These are phyloP conservation scores for Paguma larvata DNA, from an alignment of 2,797 vertebrate genomes.

Conservation along the genomic window DNA sequence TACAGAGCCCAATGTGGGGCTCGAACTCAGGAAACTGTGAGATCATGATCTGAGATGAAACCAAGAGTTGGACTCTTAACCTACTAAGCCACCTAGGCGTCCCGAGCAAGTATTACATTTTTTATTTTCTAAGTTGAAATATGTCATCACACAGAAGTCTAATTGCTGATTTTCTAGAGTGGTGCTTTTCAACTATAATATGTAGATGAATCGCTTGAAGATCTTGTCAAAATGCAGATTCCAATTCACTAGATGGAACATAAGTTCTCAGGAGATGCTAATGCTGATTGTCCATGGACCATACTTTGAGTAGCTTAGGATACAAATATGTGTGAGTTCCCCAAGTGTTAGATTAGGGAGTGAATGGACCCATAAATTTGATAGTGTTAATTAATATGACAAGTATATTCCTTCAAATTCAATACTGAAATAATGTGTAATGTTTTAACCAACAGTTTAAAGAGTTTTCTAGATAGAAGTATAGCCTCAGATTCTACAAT, in stretches of 20 bases:
- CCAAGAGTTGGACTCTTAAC: too few species aligned
- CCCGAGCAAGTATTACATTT: background rate
- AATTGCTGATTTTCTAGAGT: background rate
- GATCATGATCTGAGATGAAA: too few species aligned
- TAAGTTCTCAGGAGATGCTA: background rate
- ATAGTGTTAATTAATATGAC: background rate
- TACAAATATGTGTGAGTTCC: background rate
- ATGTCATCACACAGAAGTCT: background rate
- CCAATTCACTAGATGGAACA: background rate
- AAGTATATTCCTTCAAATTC: background rate
- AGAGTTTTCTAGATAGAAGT: background rate
- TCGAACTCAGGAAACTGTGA: too few species aligned
- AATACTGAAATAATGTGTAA: background rate
- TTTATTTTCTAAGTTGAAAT: slow-evolving; percentile 23
- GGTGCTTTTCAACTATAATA: background rate
- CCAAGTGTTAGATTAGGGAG: background rate
- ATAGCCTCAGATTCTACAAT: background rate
- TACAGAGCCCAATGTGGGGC: too few species aligned
- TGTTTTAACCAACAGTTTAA: background rate
- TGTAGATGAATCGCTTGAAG: background rate
- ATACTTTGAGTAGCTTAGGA: background rate
- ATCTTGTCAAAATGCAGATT: slow-evolving; percentile 36
- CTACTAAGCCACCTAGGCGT: too few species aligned
- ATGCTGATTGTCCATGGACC: background rate
- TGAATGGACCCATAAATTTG: background rate